Evolutionary conservation across 1,140 invertebrate species (phyloP).

Genomic region (Apis cerana): DNA sequence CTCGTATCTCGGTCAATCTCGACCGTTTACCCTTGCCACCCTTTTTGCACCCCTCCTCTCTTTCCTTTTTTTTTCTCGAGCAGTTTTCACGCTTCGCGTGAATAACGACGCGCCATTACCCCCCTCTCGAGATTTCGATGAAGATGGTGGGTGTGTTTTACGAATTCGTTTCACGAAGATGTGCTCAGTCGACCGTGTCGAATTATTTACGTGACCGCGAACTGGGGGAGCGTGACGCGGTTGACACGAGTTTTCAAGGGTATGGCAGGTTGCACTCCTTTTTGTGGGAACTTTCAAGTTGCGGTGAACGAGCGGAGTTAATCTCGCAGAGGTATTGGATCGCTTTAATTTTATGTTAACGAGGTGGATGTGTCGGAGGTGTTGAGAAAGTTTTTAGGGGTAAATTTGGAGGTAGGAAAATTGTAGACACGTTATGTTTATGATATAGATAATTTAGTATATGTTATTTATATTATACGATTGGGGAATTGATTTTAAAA

Average conservation of each 20-base stretch:
- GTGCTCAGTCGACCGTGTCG: background rate
- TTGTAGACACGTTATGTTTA: background rate
- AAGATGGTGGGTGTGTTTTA: too few species aligned
- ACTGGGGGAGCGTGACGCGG: background rate
- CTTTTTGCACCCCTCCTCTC: background rate
- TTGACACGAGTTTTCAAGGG: too few species aligned
- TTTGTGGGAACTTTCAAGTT: background rate
- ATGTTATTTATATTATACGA: too few species aligned
- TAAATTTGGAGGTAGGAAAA: background rate
- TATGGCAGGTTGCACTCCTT: background rate
- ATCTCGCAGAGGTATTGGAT: background rate
- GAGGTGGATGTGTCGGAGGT: background rate
- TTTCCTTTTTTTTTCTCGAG: too few species aligned
- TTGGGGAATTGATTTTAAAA: too few species aligned
- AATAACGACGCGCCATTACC: background rate
- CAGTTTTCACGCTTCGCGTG: background rate
- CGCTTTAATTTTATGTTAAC: background rate
- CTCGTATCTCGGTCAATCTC: conserved; percentile 17
- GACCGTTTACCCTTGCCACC: background rate
- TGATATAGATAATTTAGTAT: background rate
- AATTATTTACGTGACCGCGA: conserved; percentile 28
- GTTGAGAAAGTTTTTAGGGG: background rate
- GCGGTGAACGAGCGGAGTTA: background rate
- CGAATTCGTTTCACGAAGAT: background rate
- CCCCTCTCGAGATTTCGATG: too few species aligned